Evolutionary conservation across 2,113 vertebrate genomes (phyloP), one percentile per base, ranked within the genome.

Genomic region (Vicugna pacos): DNA sequence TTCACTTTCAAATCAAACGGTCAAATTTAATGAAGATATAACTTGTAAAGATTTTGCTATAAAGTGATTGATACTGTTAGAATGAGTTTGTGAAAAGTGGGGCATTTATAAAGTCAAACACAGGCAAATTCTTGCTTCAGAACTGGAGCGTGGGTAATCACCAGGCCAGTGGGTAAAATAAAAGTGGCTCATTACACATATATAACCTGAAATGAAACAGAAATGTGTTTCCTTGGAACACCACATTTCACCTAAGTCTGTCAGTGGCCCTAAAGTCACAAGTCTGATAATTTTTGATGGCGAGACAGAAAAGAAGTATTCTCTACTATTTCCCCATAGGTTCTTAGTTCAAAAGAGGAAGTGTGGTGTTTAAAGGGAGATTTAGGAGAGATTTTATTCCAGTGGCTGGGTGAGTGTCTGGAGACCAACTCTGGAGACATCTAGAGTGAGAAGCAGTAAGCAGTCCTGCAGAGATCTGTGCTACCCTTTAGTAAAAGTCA

Each of bases 1-100:
- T 62, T 95, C 7, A 85, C 22, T 38, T 86, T 93, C 12, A 97
- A 97, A 91, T 96, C 79, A 92, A 97, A 46, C 54, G 35, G 6
- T 87, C n/a, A 95, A 42, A 58, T 85, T 85, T 65, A 93, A 92
- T 73, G 20, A 42, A 91, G 46, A 11, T 11, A 52, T 38, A 85
- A 0, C 0, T 19, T 91, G 8, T 85, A 62, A 94, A 75, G 1
- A 5, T 81, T 38, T 69, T 92, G 26, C 72, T 94, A 5, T 87
- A 77, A 93, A 38, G n/a, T 17, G 6, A 73, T 56, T 77, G 67
- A 62, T 64, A 13, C 2, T 35, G 6, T 84, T 60, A 93, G 56
- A 89, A 96, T 64, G 30, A 54, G 6, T 30, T 91, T 84, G 38
- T 94, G 38, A 97, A 94, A 89, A 54, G 62, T 3, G 19, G 67